A percentile compares a stretch with the other conserved stretches of the same genome.
These are phyloP conservation scores for Phyllotreta striolata DNA, from an alignment of 2,888 invertebrate genomes.

Conservation along the genomic window DNA sequence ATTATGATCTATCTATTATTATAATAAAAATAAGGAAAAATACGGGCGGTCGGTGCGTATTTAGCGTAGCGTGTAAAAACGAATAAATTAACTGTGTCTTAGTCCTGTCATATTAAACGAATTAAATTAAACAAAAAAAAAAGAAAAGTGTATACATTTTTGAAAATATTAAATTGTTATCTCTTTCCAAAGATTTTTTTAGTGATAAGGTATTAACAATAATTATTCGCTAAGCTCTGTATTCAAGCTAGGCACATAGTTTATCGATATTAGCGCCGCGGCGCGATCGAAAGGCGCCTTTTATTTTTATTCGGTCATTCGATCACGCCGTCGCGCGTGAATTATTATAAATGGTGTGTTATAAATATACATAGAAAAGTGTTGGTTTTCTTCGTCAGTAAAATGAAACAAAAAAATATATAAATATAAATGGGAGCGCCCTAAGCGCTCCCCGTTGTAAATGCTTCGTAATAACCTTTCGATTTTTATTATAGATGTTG, in stretches of 20 bases:
- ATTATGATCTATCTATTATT: neutral
- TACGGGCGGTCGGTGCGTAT: constrained; percentile 27
- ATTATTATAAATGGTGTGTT: constrained; percentile 42
- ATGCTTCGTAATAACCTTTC: constrained; percentile 51
- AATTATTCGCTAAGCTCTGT: constrained; percentile 56
- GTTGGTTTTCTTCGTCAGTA: constrained; percentile 42
- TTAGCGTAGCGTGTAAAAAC: constrained; percentile 47
- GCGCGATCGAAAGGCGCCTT: neutral
- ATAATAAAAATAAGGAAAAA: constrained; percentile 3
- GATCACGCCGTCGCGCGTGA: neutral
- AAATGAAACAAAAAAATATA: constrained; percentile 12
- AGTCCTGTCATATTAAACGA: constrained; percentile 64
- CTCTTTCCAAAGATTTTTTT: constrained; percentile 63
- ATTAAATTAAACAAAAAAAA: constrained; percentile 50
- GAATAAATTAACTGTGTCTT: constrained; percentile 63
- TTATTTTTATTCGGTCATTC: neutral
- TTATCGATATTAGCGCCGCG: constrained; percentile 40
- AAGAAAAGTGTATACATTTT: constrained; percentile 61
- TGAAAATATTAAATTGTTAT: constrained; percentile 61
- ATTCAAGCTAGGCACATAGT: constrained; percentile 54
- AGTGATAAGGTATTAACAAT: constrained; percentile 58
- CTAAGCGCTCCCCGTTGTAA: constrained; percentile 40
- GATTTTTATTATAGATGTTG: constrained; percentile 56
- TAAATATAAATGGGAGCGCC: constrained; percentile 38
- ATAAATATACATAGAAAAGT: constrained; percentile 43